These are phyloP conservation scores for Scyliorhinus canicula DNA, from an alignment of 2,797 vertebrate species.

Conservation along the genomic window DNA sequence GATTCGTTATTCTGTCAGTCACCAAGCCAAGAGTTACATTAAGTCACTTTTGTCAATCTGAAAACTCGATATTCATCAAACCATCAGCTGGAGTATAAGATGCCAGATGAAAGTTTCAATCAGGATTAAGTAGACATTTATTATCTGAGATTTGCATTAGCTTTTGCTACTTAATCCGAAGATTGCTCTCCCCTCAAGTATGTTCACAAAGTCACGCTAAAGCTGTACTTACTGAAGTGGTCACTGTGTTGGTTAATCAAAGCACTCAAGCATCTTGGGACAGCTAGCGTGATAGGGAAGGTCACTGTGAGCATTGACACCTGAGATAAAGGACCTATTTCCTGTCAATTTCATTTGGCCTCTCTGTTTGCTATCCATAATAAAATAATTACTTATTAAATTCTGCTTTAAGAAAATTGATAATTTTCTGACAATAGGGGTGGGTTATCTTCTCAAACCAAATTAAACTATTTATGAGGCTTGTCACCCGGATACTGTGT, in stretches of 20 bases:
- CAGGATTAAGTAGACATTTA: conserved; percentile 69
- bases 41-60: conserved; percentile 72
- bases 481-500: neutral
- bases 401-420: neutral
- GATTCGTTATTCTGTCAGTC: conserved; percentile 55
- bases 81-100: conserved; percentile 61
- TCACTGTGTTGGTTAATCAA: conserved; percentile 48
- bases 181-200: conserved; percentile 55
- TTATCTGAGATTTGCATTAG: conserved; percentile 61
- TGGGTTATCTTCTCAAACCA: neutral
- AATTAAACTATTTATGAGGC: neutral
- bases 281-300: neutral
- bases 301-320: neutral
- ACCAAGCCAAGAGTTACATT: conserved; percentile 54
- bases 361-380: neutral
- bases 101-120: conserved; percentile 64
- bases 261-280: conserved; percentile 47
- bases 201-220: conserved; percentile 52
- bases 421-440: neutral
- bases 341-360: neutral
- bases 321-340: neutral
- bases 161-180: conserved; percentile 58
- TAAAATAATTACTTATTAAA: neutral
- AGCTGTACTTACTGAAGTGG: conserved; percentile 51
- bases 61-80: conserved; percentile 72